Conservation (phyloP, 2,888 invertebrate species). For the Eupithecia tripunctaria region DNA sequence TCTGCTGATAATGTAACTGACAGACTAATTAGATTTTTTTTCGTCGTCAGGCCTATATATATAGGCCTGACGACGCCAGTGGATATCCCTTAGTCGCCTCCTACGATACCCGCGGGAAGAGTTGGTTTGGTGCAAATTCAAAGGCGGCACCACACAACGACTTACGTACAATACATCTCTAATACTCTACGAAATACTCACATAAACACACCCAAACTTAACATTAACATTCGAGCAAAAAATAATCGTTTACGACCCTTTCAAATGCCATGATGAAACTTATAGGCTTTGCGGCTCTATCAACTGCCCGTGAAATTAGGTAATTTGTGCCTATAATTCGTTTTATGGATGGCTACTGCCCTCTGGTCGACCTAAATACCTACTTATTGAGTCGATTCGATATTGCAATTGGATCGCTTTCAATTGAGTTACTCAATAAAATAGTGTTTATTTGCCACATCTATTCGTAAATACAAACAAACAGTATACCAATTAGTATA, state of each 20-base stretch:
- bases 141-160: no score
- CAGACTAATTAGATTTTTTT: no score
- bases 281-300: background rate
- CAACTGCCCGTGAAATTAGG: background rate
- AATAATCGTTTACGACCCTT: background rate
- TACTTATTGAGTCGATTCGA: background rate
- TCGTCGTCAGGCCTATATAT: no score
- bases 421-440: background rate
- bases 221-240: background rate
- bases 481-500: no score
- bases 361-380: background rate
- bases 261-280: background rate
- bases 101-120: no score
- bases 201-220: background rate
- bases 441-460: background rate
- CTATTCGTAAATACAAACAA: background rate
- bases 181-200: no score
- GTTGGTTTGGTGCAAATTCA: no score
- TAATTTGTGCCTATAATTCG: background rate
- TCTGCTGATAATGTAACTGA: no score
- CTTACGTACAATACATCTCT: no score
- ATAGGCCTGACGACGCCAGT: no score
- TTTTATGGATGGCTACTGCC: background rate
- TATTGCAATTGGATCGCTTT: background rate
- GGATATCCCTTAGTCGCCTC: no score